Conservation (phyloP, 2,113 vertebrate genomes). For the Nesogale talazaci region DNA sequence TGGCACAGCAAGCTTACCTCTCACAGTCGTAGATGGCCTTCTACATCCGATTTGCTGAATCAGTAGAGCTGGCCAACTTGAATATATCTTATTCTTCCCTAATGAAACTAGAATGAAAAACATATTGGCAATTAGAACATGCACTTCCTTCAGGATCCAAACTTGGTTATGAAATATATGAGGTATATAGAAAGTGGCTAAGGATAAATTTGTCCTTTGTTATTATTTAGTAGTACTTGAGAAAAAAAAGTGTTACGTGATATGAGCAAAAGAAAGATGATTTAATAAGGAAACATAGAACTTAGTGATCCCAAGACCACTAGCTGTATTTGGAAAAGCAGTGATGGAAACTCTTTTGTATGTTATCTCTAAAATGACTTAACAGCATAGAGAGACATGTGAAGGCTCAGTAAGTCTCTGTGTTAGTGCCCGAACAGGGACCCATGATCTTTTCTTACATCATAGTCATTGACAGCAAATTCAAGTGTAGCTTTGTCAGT, state of each 20-base stretch:
- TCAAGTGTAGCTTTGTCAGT: background rate
- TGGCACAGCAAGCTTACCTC: too few relatives aligned
- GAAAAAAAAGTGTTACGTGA: background rate
- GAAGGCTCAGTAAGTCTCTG: background rate
- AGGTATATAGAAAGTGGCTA: background rate
- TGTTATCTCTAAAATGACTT: too few relatives aligned
- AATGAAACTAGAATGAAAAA: background rate
- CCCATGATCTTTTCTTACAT: too few relatives aligned
- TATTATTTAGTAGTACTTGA: background rate
- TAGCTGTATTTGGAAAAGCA: background rate
- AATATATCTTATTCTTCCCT: background rate
- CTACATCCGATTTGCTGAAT: background rate
- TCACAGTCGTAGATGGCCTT: too few relatives aligned
- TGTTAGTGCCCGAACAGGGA: background rate
- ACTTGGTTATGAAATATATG: background rate
- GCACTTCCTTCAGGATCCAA: background rate
- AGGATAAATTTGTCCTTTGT: background rate
- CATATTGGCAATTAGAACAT: background rate
- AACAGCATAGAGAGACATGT: background rate
- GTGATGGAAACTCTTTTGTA: background rate
- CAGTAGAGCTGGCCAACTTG: background rate
- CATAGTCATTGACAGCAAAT: too few relatives aligned
- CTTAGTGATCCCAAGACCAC: too few relatives aligned
- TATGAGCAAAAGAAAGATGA: background rate
- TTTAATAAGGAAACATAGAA: background rate